These are phyloP conservation scores for Miniopterus natalensis DNA, from an alignment of 2,113 vertebrate genomes.

Conservation along the genomic window DNA sequence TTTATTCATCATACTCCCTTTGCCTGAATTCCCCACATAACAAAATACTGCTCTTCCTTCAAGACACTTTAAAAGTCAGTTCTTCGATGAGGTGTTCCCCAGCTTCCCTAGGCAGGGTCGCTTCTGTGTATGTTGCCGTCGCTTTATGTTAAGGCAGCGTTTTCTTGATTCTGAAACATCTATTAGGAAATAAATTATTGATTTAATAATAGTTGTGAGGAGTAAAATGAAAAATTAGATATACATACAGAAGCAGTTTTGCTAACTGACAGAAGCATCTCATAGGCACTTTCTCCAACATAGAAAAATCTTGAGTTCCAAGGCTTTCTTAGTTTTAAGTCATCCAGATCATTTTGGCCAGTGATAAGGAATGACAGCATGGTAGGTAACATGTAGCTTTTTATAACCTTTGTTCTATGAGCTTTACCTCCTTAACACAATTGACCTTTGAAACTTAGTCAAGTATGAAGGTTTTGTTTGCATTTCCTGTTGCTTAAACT, in stretches of 20 bases:
- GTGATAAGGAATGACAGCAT: neutral
- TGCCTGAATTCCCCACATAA: neutral
- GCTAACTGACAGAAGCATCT: neutral
- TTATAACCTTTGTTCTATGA: neutral
- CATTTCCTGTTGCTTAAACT: constrained; percentile 18
- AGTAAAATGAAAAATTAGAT: constrained; percentile 3
- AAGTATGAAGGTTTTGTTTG: neutral
- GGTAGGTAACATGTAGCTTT: neutral
- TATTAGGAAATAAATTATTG: constrained; percentile 10
- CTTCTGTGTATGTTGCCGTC: neutral
- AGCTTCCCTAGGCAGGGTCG: neutral
- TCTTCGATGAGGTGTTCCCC: neutral
- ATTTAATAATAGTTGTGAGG: neutral
- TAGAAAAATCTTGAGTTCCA: neutral
- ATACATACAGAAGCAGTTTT: neutral
- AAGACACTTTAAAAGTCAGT: neutral
- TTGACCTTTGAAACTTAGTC: neutral
- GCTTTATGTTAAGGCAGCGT: neutral
- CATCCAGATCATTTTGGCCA: neutral
- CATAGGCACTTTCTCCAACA: neutral
- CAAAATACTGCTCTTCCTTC: neutral
- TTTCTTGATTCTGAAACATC: constrained; percentile 45
- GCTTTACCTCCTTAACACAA: neutral
- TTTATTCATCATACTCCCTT: neutral
- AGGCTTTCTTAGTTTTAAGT: constrained; percentile 31